Evolutionary conservation across 1,140 invertebrate genomes (phyloP).

Genomic region (Panagrolaimus sp.): DNA sequence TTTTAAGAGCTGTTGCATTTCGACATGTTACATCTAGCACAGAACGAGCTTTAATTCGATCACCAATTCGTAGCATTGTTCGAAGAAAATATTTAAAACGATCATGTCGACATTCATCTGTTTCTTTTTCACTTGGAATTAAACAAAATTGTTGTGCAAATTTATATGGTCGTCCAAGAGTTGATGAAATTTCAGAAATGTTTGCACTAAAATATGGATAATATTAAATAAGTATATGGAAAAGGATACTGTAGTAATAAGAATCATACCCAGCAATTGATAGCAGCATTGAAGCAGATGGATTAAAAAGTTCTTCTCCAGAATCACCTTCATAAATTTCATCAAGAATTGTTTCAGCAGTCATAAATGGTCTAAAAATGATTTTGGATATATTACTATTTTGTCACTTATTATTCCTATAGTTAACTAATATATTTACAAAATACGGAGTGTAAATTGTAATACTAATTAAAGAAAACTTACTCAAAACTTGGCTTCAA

Average conservation of each 20-base stretch:
- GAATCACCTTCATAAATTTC: not conserved
- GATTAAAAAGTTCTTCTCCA: not conserved
- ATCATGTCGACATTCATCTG: not conserved
- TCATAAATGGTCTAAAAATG: not conserved
- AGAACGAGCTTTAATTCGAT: not conserved
- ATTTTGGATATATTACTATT: too few relatives aligned
- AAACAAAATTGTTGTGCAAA: conserved; percentile 1
- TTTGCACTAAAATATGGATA: not conserved
- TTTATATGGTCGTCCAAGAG: not conserved
- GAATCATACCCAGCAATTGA: not conserved
- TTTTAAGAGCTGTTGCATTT: not conserved
- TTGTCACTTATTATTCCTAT: too few relatives aligned
- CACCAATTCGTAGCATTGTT: not conserved
- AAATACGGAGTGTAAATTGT: too few relatives aligned
- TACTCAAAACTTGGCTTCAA: not conserved
- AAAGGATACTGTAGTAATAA: too few relatives aligned
- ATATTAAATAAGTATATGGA: too few relatives aligned
- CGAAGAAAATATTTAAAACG: not conserved
- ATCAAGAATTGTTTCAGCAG: conserved; percentile 1
- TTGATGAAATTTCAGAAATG: not conserved
- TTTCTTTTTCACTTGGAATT: not conserved
- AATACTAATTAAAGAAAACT: too few relatives aligned
- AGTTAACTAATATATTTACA: too few relatives aligned
- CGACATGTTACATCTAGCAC: not conserved
- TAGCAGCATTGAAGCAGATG: not conserved